Evolutionary conservation across 2,888 invertebrate genomes (phyloP), one percentile per base, ranked within the genome.

Genomic region (Cheiracanthium punctorium): DNA sequence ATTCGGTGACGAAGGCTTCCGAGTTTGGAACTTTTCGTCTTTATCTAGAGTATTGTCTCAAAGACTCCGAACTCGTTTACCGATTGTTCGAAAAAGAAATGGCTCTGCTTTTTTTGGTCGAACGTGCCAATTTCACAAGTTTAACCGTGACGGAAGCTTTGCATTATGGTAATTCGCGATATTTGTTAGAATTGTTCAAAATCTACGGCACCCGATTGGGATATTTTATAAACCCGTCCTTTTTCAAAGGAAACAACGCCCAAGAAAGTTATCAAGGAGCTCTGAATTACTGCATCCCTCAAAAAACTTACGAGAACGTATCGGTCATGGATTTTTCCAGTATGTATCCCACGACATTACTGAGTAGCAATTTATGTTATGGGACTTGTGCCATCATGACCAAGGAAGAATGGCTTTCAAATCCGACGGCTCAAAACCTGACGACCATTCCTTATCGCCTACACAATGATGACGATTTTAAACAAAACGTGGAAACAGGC

Each of bases 241-340:
- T 37, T 37, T 37, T 37, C 37, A 37, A 37, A 37, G 37, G 4
- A 37, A 10, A 37, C 37, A 37, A 37, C 37, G 10, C 4, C 4
- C 37, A 37, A 17, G 17, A 24, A 64, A 64, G 2, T 4, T 64
- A 64, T 64, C 82, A 82, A 32, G 82, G 82, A 1, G 71, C 71
- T 10, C 32, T 82, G 8, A 82, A 82, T 24, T 82, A 65, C 17
- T 41, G 64, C 5, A 5, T 2, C 7, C n/a, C 48, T 0, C n/a
- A 20, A n/a, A 24, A 14, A n/a, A 14, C 5, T 1, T 72, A 71
- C n/a, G 1, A 65, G 0, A 33, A 76, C 30, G 71, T 76, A 2
- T 37, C 65, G 0, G 70, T 76, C 29, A 71, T 82, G 82, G 82
- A 82, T 24, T 82, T 82, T 43, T 43, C 43, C 0, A 82, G 82